Evolutionary conservation across 2,113 vertebrate species (phyloP), one percentile per base, ranked within the genome.

Genomic region (Conger conger): DNA sequence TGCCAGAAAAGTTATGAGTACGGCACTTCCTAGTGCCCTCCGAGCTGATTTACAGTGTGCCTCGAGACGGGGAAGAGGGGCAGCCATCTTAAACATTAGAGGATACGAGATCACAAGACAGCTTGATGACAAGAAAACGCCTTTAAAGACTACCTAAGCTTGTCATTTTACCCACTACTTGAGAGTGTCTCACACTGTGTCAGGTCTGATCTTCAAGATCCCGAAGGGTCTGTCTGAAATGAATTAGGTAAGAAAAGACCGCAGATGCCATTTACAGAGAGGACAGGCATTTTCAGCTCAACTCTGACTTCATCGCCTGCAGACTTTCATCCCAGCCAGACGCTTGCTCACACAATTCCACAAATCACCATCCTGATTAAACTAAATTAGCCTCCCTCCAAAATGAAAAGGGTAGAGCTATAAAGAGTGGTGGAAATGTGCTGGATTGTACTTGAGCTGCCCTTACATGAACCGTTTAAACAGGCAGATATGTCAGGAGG

Each of bases 1-100:
- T 85, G 89, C 2, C 78, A 93, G 89, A 92, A 93, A 63, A 63
- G 27, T 91, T 93, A 92, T 90, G 88, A 86, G 83, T 89, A 91
- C 90, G 4, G 57, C 57, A 27, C 57, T 2, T 27, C 7, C 57
- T 7, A 23, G 57, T 27, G 57, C 57, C 57, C 57, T 63, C 57
- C 23, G 57, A 63, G 18, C 20, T 63, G 57, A 63, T 63, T 63
- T 63, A 4, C 57, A 63, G 23, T 27, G 20, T 20, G 18, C 16
- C 54, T 16, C 5, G 20, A 63, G 18, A 27, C 23, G 57, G 57
- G 23, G 4, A 23, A 27, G 2, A 27, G 18, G 23, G 57, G 23
- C 18, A 20, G 57, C 18, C 57, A 23, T 63, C 57, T 27, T 63
- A 27, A 63, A 27, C 1, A 50, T 50, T 50, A 50, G 45, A 13